A percentile compares a stretch with the other conserved stretches of the same genome.
Evolutionary conservation across 2,113 vertebrate genomes (phyloP).

Genomic region (Grallaria varia): DNA sequence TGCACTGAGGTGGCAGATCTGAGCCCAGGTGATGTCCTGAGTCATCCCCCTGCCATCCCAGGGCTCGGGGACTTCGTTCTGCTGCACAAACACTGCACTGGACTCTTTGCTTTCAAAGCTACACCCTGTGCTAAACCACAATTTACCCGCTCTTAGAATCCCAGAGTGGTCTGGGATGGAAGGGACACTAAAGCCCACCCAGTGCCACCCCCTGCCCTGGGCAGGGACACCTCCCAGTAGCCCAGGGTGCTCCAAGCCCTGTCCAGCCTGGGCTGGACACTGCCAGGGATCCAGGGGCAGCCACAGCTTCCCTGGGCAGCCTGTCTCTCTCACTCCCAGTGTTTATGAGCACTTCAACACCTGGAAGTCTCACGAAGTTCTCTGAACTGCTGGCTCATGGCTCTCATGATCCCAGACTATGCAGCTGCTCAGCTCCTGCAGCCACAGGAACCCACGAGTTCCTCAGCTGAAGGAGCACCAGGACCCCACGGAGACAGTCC

Average conservation of each 20-base stretch:
- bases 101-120: no score
- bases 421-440: neutral
- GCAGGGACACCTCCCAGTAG: neutral
- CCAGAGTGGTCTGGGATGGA: neutral
- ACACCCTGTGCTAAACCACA: no score
- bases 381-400: accelerated
- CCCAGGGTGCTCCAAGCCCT: neutral
- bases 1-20: no score
- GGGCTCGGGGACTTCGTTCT: no score
- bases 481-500: no score
- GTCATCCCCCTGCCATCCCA: no score
- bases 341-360: neutral
- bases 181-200: neutral
- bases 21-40: no score
- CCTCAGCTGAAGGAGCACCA: accelerated
- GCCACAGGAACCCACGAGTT: accelerated
- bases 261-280: neutral
- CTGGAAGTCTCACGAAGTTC: neutral
- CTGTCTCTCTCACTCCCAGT: accelerated
- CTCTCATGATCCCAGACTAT: neutral
- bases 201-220: neutral
- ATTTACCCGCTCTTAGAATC: no score
- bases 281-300: neutral
- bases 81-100: no score
- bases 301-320: neutral